These are phyloP conservation scores for Cossypha niveicapilla DNA, from an alignment of 2,797 vertebrate species.

Conservation along the genomic window DNA sequence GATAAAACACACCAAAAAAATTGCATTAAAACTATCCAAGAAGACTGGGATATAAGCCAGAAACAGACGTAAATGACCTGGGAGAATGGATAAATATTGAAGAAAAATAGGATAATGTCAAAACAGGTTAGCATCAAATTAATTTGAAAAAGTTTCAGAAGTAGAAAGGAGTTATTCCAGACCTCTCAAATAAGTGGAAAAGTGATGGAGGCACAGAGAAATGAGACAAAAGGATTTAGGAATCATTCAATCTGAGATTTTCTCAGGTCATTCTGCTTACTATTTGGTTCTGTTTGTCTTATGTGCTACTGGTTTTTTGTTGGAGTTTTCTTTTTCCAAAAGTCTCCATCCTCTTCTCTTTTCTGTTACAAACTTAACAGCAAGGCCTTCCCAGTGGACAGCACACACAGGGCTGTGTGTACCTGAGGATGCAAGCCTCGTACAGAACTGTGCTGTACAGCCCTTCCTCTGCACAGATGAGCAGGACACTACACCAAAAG, in stretches of 20 bases:
- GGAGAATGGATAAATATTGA: neutral
- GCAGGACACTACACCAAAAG: neutral
- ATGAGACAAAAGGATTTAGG: neutral
- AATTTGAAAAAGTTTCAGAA: neutral
- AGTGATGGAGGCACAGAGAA: neutral
- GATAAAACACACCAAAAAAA: neutral
- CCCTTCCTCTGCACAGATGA: neutral
- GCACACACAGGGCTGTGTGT: fast-evolving
- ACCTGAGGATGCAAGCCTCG: neutral
- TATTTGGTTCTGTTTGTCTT: neutral
- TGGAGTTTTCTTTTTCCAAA: neutral
- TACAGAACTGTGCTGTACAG: too few relatives aligned
- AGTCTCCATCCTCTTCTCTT: neutral
- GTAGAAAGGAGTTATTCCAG: neutral
- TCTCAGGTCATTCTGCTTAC: neutral
- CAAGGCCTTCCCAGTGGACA: neutral
- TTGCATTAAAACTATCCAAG: neutral
- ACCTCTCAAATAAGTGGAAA: neutral
- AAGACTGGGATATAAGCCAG: neutral
- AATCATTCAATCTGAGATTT: neutral
- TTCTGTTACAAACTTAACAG: neutral
- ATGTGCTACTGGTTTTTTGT: neutral
- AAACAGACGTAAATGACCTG: neutral
- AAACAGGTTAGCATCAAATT: neutral
- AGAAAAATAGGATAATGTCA: neutral